A percentile compares a stretch with the other conserved stretches of the same genome.
Conservation (phyloP, 2,113 vertebrate genomes). For the Catharus bicknelli region DNA sequence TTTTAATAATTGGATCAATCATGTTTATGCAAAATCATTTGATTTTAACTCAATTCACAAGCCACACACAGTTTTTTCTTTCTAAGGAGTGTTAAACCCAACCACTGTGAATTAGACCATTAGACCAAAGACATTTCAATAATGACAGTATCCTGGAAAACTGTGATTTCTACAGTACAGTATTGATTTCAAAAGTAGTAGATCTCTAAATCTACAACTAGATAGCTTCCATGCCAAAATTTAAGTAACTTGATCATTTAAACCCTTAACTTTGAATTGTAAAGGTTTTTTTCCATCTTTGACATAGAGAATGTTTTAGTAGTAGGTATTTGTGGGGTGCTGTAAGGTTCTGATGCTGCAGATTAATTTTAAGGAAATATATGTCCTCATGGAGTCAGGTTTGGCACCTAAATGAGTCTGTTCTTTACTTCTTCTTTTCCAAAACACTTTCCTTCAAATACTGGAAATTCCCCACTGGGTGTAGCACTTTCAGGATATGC, state of each 20-base stretch:
- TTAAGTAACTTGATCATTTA: background rate
- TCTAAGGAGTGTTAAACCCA: background rate
- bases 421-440: background rate
- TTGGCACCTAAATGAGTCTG: conserved; percentile 13
- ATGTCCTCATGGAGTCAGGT: background rate
- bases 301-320: background rate
- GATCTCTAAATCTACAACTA: background rate
- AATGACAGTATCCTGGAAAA: conserved; percentile 18
- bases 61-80: background rate
- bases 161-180: conserved; percentile 18
- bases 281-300: background rate
- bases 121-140: background rate
- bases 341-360: background rate
- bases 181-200: background rate
- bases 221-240: background rate
- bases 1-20: background rate
- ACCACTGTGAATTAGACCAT: background rate
- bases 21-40: background rate
- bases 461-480: conserved; percentile 1
- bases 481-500: background rate
- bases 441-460: conserved; percentile 3
- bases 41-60: background rate
- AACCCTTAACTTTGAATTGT: background rate
- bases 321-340: background rate
- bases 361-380: background rate